Conservation (phyloP, 2,113 vertebrate species). For the Bombycilla garrulus region DNA sequence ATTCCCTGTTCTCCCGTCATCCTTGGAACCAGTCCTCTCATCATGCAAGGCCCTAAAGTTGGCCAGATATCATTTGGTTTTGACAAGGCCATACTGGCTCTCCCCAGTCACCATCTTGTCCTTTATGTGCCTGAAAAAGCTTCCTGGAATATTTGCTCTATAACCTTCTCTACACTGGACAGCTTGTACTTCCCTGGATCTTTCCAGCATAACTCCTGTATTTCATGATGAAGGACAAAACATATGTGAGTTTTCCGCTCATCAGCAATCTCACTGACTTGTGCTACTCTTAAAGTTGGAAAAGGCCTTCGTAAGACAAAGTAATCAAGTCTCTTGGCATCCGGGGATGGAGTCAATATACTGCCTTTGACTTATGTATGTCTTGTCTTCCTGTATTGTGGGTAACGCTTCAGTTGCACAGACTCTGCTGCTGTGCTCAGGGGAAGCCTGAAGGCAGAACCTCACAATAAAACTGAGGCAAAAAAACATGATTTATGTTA, state of each 20-base stretch:
- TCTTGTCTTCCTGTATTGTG: neutral
- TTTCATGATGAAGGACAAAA: neutral
- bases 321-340: neutral
- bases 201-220: neutral
- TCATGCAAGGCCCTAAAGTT: neutral
- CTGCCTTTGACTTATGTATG: neutral
- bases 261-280: neutral
- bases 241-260: neutral
- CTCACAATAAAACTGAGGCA: neutral
- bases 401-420: neutral
- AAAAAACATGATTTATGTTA: rapidly evolving
- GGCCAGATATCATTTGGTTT: neutral
- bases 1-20: neutral
- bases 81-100: neutral
- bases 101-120: neutral
- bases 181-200: neutral
- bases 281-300: neutral
- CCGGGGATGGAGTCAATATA: neutral
- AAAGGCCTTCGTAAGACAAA: rapidly evolving
- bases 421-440: neutral
- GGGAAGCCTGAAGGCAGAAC: neutral
- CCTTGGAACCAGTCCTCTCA: neutral
- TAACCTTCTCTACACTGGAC: neutral
- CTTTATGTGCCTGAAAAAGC: neutral
- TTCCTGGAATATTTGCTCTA: neutral